A percentile compares a stretch with the other conserved stretches of the same genome.
Evolutionary conservation across 2,113 vertebrate species (phyloP).

Genomic region (Coptodon bakossiorum): DNA sequence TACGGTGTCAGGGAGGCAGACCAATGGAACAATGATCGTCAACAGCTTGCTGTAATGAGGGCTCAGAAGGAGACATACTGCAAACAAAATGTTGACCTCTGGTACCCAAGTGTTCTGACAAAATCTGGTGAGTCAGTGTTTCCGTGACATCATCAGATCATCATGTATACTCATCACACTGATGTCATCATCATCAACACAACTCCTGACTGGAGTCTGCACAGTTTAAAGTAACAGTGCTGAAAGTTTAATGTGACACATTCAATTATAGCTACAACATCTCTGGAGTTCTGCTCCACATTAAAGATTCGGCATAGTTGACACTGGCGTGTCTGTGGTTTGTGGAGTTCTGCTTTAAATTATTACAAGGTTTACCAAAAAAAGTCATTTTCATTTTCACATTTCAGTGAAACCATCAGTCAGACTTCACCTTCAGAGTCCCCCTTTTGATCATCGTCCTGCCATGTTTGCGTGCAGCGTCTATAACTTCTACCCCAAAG

Average conservation of each 20-base stretch:
- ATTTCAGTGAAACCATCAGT: background rate
- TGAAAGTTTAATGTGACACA: background rate
- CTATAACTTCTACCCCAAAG: background rate
- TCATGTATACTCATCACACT: background rate
- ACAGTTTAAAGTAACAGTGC: background rate
- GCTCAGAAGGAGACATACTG: too few species aligned
- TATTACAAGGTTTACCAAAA: background rate
- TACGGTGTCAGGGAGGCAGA: background rate
- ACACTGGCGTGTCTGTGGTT: background rate
- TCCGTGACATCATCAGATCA: background rate
- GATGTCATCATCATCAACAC: too few species aligned
- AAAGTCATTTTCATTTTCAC: background rate
- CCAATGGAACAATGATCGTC: rapidly evolving
- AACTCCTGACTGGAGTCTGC: background rate
- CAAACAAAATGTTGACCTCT: rapidly evolving
- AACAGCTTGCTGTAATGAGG: rapidly evolving
- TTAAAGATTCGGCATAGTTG: too few species aligned
- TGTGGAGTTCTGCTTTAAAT: background rate
- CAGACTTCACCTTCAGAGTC: background rate
- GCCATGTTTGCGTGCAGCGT: background rate
- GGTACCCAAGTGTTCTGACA: background rate
- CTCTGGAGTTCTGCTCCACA: background rate
- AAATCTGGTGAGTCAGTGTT: constrained; percentile 26
- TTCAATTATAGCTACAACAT: rapidly evolving
- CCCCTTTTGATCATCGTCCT: rapidly evolving